Conservation (phyloP, 1,140 invertebrate species). For the Hetaerina americana region DNA sequence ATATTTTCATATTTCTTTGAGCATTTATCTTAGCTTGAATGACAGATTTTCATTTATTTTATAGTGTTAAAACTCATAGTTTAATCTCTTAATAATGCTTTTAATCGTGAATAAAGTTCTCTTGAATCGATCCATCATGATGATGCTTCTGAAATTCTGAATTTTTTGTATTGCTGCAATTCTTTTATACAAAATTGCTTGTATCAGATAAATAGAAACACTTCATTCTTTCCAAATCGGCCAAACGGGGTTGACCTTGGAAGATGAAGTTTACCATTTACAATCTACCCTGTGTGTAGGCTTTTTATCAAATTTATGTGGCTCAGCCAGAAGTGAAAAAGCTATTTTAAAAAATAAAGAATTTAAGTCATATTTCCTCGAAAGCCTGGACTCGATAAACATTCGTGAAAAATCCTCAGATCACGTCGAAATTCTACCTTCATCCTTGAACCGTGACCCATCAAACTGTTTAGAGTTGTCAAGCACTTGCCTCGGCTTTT, state of each 20-base stretch:
- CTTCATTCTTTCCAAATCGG: not conserved
- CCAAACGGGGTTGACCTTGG: not conserved
- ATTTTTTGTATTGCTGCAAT: not conserved
- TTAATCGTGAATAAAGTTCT: too few species aligned
- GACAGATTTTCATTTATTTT: too few species aligned
- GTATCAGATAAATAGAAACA: not conserved
- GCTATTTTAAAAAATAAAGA: not conserved
- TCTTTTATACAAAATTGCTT: not conserved
- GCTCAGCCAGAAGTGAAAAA: not conserved
- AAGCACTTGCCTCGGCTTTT: too few species aligned
- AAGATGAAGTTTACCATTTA: not conserved
- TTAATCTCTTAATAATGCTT: too few species aligned
- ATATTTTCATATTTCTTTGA: not conserved
- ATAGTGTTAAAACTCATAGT: too few species aligned
- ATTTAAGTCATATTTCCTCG: not conserved
- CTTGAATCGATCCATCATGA: too few species aligned
- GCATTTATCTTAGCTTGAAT: too few species aligned
- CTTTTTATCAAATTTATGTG: conserved; percentile 1
- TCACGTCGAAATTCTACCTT: not conserved
- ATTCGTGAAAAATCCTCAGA: not conserved
- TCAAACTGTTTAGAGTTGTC: too few species aligned
- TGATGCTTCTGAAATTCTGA: too few species aligned
- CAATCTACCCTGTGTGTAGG: not conserved
- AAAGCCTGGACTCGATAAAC: not conserved
- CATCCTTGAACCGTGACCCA: too few species aligned